Conservation (phyloP, 2,113 vertebrate genomes). For the Bubo bubo region DNA sequence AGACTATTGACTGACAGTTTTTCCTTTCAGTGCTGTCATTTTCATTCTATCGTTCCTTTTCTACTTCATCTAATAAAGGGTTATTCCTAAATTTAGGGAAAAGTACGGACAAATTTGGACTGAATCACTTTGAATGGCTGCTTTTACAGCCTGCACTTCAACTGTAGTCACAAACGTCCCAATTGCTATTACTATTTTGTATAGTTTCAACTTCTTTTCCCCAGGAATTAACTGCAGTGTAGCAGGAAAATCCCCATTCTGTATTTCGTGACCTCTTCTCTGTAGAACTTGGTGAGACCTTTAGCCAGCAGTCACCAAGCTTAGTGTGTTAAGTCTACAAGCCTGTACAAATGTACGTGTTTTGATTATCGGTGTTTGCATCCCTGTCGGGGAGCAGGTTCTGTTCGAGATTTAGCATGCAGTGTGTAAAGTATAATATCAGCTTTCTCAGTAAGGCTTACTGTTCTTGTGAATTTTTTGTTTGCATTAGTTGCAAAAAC, state of each 20-base stretch:
- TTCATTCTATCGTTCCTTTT: neutral
- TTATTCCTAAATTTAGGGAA: neutral
- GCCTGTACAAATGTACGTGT: neutral
- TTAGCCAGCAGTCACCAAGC: neutral
- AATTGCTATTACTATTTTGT: neutral
- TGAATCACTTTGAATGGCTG: neutral
- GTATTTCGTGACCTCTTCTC: neutral
- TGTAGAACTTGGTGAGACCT: neutral
- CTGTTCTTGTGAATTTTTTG: neutral
- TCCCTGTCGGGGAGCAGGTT: neutral
- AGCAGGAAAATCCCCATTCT: neutral
- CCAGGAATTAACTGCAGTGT: neutral
- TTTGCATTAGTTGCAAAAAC: neutral
- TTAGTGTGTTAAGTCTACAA: neutral
- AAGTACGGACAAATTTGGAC: neutral
- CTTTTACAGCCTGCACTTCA: neutral
- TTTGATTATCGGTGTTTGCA: neutral
- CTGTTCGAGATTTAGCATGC: neutral
- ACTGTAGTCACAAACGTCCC: neutral
- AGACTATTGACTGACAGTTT: slow-evolving; percentile 12
- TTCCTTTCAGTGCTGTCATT: neutral
- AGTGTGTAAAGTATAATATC: neutral
- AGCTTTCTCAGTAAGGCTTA: neutral
- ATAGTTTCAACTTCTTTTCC: neutral
- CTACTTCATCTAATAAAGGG: neutral